Evolutionary conservation across 2,113 vertebrate species (phyloP).

Genomic region (Otocyon megalotis): DNA sequence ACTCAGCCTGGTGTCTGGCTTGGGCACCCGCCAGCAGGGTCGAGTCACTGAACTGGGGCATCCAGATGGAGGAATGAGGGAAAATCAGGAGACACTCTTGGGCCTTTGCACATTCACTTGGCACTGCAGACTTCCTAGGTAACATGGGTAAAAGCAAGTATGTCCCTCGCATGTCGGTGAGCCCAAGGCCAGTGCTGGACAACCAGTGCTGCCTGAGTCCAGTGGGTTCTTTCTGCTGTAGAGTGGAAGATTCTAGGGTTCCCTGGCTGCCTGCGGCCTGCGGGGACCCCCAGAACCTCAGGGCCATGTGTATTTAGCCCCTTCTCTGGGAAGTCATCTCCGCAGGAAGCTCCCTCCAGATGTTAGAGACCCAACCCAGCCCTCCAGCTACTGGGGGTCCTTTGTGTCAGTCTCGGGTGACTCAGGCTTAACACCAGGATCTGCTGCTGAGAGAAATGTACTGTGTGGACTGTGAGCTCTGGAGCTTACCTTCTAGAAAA

Average conservation of each 20-base stretch:
- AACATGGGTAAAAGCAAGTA: background rate
- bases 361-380: background rate
- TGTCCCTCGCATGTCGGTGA: background rate
- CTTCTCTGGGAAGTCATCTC: background rate
- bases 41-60: background rate
- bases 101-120: background rate
- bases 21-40: too few species aligned
- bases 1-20: background rate
- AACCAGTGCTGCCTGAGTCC: background rate
- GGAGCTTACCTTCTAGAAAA: slow-evolving; percentile 72
- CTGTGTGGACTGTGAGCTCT: slow-evolving; percentile 67
- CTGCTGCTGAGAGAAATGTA: slow-evolving; percentile 70
- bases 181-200: background rate
- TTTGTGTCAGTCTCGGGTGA: background rate
- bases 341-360: background rate
- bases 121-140: background rate
- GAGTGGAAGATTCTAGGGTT: background rate
- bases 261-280: background rate
- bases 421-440: slow-evolving; percentile 71
- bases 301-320: background rate
- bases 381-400: background rate
- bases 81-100: background rate
- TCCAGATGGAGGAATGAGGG: background rate
- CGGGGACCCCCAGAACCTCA: background rate
- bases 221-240: background rate